Evolutionary conservation across 2,888 invertebrate species (phyloP), one percentile per base, ranked within the genome.

Genomic region (Deroplatys truncata): DNA sequence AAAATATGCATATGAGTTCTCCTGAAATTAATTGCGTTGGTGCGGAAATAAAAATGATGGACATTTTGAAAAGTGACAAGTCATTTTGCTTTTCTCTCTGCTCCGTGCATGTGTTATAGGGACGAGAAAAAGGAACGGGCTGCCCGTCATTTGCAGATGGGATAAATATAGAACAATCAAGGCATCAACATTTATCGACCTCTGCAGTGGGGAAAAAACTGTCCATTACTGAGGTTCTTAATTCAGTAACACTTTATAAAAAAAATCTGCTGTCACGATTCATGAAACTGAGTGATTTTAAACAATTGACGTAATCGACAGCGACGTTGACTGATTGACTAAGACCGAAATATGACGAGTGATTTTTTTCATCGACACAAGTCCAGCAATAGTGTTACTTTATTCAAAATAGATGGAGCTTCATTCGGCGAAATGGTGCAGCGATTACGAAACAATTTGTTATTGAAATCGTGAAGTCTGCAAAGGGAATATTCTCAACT

Each of bases 21-120:
- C 56, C 35, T 28, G 83, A 87, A 87, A 87, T 87, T 87, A 83
- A 82, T 43, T 87, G 82, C 31, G 83, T 87, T 87, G 87, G 83
- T 43, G 87, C 31, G 87, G 87, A 87, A 87, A 87, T 35, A 82
- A 87, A 87, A 82, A 5, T 87, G 87, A 87, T 87, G 83, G 87
- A 87, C 87, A 83, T 43, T 85, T 85, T 85, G 82, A n/a, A 87
- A 83, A 83, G 25, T 83, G 29, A 87, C 28, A 82, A 82, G 28
- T 15, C 10, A 31, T 83, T 10, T 29, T 35, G n/a, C 31, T n/a
- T 2, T 25, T n/a, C 29, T 87, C 82, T 82, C 82, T 35, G 82
- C 82, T 87, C 31, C 82, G 31, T 85, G 4, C 15, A 13, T 28
- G 16, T 85, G 15, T 85, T n/a, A 29, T 85, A 29, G 82, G 15